Base-by-base conservation (phyloP, 2,113 vertebrate species). In the Andinoacara biseriatus region DNA sequence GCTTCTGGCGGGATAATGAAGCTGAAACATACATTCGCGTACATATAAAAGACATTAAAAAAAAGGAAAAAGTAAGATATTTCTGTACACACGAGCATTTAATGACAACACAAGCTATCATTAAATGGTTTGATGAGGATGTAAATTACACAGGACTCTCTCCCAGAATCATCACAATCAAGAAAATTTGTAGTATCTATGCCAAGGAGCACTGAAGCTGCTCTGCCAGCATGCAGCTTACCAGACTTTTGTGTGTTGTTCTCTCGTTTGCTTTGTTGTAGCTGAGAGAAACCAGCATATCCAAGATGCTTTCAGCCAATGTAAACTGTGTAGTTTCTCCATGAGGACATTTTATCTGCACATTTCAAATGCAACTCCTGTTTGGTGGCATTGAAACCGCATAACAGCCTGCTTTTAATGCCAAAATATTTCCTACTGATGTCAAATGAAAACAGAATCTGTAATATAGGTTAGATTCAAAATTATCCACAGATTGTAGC, bases 41-140 rank as follows among this genome's bases (percentile, higher is more conserved):
- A 29, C 67, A 54, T 29, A 33, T n/a, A 33, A 54, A 72, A 40
- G 35, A 40, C 7, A 13, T 40, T 22, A 20, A 63, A 24, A 22
- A 22, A 62, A 4, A 52, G 24, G 17, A 31, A 72, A 52, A 31
- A 54, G 26, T 1, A 33, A 54, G 29, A 10, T 72, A 54, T 72
- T 72, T 72, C 26, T 13, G n/a, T 54, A 54, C 43, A 72, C 67
- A 29, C 63, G 11, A 5, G 9, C 24, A 69, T 49, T 69, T 24
- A 69, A 1, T 49, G 15, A 69, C 26, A 54, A 26, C 4, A 11
- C 46, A 54, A 72, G 46, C 67, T 31, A 18, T 54, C 46, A 54
- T 72, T 54, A 72, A 54, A 72, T 72, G 46, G 18, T 72, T 72
- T 72, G 46, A 72, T 72, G 46, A 72, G 46, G 52, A 72, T 72